Base-by-base conservation (phyloP, 2,888 invertebrate species). In the Marronus borbonicus region DNA sequence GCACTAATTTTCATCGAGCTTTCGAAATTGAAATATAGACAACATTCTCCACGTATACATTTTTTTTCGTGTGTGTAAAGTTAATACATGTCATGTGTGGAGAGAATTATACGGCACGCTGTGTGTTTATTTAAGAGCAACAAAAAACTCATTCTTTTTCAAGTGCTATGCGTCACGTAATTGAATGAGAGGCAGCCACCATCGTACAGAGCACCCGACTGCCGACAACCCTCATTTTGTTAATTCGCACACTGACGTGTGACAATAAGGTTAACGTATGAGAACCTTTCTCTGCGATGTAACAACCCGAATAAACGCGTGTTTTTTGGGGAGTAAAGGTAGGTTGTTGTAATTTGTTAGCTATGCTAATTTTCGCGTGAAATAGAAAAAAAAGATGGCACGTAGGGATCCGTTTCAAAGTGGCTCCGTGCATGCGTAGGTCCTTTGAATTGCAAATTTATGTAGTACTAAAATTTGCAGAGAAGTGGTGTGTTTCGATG, bases 91-190 rank as follows among this genome's bases (percentile, higher is more conserved):
- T 55, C 55, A 55, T 62, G 10, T 24, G 28, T 62, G 12, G 12
- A 62, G 44, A 8, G 44, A 44, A 12, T 44, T 62, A 62, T 28
- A 8, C 28, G 14, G 10, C 1, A 55, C 55, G 55, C 7, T n/a
- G 55, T 62, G 14, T 31, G 20, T 24, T 50, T 68, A 62, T 62
- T 62, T 62, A 24, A 62, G n/a, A 10, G 31, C 24, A 14, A 14
- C 12, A 60, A 60, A 62, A 62, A 28, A 28, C 31, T 31, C 31
- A 24, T 50, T 24, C 50, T 28, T 68, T 24, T 12, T 24, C 28
- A 68, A 50, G 31, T 68, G 50, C 50, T 50, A 68, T 68, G 68
- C 68, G 68, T 68, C 50, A 68, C 24, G 68, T 50, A 68, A 68
- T 68, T 50, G 50, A 10, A 68, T 65, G 20, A n/a, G 17, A 44